phyloP scores from a whole-genome alignment of 1,140 invertebrate genomes.

The Dolichoris vasculosae region DNA sequence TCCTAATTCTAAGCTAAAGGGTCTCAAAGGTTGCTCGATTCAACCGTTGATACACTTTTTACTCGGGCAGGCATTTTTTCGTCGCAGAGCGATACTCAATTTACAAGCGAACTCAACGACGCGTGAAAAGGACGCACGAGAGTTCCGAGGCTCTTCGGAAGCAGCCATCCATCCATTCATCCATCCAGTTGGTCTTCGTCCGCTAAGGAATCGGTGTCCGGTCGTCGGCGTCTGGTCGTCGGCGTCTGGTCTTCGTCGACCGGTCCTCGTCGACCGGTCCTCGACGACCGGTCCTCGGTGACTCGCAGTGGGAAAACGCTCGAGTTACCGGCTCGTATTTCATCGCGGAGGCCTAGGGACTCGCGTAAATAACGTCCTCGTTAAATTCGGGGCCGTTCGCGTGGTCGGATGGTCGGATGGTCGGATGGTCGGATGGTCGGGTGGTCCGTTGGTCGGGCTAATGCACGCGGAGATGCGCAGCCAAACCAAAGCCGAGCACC shows the following conservation, averaged over 20 bases:
- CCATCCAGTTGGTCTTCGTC: not conserved
- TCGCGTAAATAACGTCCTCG: slow-evolving; percentile 26
- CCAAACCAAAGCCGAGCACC: not conserved
- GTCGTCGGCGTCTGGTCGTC: not conserved
- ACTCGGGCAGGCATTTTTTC: not conserved
- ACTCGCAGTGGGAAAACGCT: not conserved
- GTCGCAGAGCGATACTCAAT: not conserved
- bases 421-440: too few species aligned
- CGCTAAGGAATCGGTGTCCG: not conserved
- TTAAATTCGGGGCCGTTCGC: slow-evolving; percentile 20
- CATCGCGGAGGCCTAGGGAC: not conserved
- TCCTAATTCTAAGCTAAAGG: too few species aligned
- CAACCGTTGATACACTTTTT: too few species aligned
- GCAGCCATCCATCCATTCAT: not conserved
- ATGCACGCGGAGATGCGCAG: not conserved
- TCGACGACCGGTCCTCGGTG: not conserved
- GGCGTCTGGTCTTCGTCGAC: too few species aligned
- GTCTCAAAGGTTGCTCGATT: too few species aligned
- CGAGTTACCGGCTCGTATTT: slow-evolving; percentile 20
- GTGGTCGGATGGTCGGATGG: too few species aligned
- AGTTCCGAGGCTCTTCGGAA: not conserved
- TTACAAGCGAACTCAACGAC: not conserved
- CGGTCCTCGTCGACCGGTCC: not conserved
- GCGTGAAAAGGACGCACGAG: not conserved
- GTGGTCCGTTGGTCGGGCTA: too few species aligned